Evolutionary conservation across 2,113 vertebrate genomes (phyloP), one percentile per base, ranked within the genome.

Genomic region (Macquaria ambigua): DNA sequence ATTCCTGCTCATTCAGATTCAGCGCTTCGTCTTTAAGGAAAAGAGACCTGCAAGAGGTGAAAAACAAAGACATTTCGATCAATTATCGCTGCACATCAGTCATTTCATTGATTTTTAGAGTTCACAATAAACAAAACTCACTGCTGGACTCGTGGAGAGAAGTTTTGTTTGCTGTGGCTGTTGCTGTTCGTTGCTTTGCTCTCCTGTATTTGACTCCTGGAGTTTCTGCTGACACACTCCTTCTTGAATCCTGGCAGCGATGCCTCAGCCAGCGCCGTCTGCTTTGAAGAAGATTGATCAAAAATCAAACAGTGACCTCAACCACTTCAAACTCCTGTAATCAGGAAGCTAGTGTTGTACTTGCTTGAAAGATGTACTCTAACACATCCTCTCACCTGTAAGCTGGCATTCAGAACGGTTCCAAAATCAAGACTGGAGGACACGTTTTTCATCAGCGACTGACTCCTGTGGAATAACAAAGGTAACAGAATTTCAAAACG

Each of bases 361-460:
- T 39, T 6, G 39, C 7, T 39, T 39, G 39, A 39, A 39, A 39
- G 39, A 39, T 39, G 39, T 39, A 39, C 39, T 39, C 6, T 39
- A 39, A 18, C 7, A 4, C 52, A 10, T 55, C 5, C 16, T 14
- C 86, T 88, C 95, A 98, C 97, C 97, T 99, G 97, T 89, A 97
- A 95, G 86, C 96, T 96, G 91, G 95, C 95, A 84, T 96, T 97
- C 86, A 97, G 94, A 91, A 95, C 94, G 77, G 93, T 93, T 92
- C 97, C 97, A 50, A 97, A 97, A 82, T 96, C 95, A 84, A 96
- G 94, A 94, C 92, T 96, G 84, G 95, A 96, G 61, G 97, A 96
- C 92, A 98, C 96, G 63, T 95, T 97, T 95, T 98, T 98, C 87
- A 97, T 96, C 96, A 98, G 94, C 23, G 96, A 96, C 81, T 96